Conservation (phyloP, 37 sponge, comb jelly and placozoan genomes). For the Cladorhizidae sp. region DNA sequence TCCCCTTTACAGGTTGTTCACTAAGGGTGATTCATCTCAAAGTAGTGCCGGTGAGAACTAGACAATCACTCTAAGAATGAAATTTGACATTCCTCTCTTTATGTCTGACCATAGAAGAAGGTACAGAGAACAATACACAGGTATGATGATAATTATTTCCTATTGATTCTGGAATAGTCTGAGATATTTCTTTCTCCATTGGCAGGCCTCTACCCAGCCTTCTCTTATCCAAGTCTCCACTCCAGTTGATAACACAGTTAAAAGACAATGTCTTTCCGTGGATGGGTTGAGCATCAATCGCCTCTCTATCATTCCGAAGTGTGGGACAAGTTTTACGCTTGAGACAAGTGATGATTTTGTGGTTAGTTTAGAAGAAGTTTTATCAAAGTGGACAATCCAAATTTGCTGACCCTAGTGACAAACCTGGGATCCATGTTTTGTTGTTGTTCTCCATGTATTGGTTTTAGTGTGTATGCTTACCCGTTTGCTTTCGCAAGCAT, state of each 20-base stretch:
- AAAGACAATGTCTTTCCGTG: neutral
- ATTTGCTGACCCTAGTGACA: too few species aligned
- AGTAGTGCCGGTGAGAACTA: neutral
- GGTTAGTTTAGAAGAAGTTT: neutral
- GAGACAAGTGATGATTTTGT: conserved; percentile 13
- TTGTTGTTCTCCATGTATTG: too few species aligned
- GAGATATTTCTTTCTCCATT: neutral
- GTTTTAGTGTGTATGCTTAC: too few species aligned
- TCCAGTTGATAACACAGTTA: neutral
- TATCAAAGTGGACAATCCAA: too few species aligned
- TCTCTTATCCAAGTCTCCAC: neutral
- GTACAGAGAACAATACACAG: neutral
- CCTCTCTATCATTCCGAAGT: conserved; percentile 1
- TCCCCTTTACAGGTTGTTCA: neutral
- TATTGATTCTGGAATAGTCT: neutral
- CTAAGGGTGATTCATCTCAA: neutral
- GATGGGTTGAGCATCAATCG: neutral
- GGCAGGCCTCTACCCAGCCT: neutral
- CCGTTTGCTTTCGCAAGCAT: too few species aligned
- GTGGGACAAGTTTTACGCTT: too few species aligned
- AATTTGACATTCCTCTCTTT: neutral
- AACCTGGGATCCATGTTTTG: too few species aligned
- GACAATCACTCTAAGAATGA: neutral
- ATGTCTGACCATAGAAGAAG: neutral
- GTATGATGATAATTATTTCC: too few species aligned